Base-by-base conservation (phyloP, 2,113 vertebrate species). In the Agapornis roseicollis region DNA sequence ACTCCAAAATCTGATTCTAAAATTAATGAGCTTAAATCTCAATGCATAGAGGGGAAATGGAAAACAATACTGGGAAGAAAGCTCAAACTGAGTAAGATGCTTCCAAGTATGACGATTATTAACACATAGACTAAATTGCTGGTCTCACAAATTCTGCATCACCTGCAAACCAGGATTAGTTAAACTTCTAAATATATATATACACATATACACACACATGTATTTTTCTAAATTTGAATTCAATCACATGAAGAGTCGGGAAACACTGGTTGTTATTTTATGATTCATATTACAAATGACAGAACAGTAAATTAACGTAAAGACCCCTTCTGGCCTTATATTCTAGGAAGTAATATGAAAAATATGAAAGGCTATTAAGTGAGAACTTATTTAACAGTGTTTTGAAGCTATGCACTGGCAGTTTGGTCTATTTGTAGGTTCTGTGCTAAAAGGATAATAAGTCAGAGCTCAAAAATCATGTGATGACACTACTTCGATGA, bases 151-250 rank as follows among this genome's bases (percentile, higher is more conserved):
- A 91, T 87, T 79, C 39, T 46, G 0, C 19, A 56, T 60, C 31
- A 80, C 42, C 60, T 68, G 28, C 56, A 90, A 91, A 56, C 6
- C 24, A 82, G 56, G 17, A 65, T 37, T 65, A 81, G 70, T 76
- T 29, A 7, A 85, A 68, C n/a, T 65, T 76, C 27, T 65, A 52
- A 92, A 90, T 81, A 87, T 39, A 84, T 11, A 47, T 47, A 49
- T 1, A 18, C 27, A 58, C 13, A 60, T 2, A n/a, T 5, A 46
- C 4, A 35, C 16, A 55, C 4, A 47, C 6, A 53, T 0, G 11
- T 35, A 82, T 63, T 80, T 74, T 88, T 27, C 70, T 49, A 90
- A 85, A 79, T 13, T 85, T 81, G 56, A 31, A 64, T 78, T 90
- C 42, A 69, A 44, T 23, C 42, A 86, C 39, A 84, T 11, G 35